Evolutionary conservation across 2,888 invertebrate genomes (phyloP).

Genomic region (Octonoba sinensis): DNA sequence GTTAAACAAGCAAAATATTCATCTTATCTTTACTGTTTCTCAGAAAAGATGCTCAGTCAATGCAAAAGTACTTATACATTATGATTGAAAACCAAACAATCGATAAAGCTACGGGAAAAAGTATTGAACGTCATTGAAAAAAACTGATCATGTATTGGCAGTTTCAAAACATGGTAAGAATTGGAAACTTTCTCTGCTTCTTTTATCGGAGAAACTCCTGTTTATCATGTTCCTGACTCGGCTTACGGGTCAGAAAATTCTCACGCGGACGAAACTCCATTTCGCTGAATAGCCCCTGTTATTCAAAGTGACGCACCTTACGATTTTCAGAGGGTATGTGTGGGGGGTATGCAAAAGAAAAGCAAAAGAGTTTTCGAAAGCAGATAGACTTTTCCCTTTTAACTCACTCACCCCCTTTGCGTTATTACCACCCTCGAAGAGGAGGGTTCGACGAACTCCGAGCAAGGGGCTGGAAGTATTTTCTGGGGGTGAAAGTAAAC

Average conservation of each 20-base stretch:
- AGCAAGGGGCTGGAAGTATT: not conserved
- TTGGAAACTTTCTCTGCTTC: too few species aligned
- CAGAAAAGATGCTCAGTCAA: too few species aligned
- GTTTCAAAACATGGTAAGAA: too few species aligned
- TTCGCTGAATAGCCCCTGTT: not conserved
- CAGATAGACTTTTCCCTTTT: not conserved
- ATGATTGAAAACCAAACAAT: too few species aligned
- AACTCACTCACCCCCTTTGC: conserved; percentile 8
- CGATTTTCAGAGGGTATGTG: conserved; percentile 9
- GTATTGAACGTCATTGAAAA: too few species aligned
- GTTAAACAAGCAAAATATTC: too few species aligned
- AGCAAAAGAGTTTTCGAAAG: conserved; percentile 2
- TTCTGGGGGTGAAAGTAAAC: conserved; percentile 1
- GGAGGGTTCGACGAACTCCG: conserved; percentile 38
- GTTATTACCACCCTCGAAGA: conserved; percentile 23
- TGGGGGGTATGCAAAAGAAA: not conserved
- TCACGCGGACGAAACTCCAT: conserved; percentile 29
- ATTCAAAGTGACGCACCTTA: conserved; percentile 5
- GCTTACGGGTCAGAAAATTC: conserved; percentile 38
- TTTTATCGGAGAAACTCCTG: too few species aligned
- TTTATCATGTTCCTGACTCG: not conserved
- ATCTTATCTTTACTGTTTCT: too few species aligned
- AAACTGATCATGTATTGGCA: too few species aligned
- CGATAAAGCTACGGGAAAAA: too few species aligned
- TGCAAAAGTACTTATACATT: too few species aligned